Percentiles rank a stretch among this genome's conserved stretches.
Evolutionary conservation across 2,113 vertebrate species (phyloP).

Genomic region (Hypomesus transpacificus): DNA sequence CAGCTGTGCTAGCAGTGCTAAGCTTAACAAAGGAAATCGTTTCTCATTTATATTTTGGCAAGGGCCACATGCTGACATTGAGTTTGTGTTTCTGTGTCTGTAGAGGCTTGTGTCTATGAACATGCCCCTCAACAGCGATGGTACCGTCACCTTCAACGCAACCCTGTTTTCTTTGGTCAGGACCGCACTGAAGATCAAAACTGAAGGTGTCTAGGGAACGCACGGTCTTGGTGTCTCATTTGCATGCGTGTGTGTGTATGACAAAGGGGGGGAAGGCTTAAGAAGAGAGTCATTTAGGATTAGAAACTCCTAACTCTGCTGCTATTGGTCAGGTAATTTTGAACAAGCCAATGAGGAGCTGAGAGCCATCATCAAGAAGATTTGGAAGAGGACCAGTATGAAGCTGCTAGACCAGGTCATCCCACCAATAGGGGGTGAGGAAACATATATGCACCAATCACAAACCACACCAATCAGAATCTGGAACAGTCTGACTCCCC

Average conservation of each 20-base stretch:
- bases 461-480: not conserved
- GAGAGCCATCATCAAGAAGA: conserved; percentile 90
- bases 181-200: conserved; percentile 93
- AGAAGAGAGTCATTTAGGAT: not conserved
- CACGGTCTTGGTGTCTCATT: not conserved
- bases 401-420: conserved; percentile 95
- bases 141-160: conserved; percentile 91
- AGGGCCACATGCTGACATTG: not conserved
- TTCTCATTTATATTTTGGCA: not conserved
- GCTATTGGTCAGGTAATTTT: conserved; percentile 79
- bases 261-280: not conserved
- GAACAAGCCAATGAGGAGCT: conserved; percentile 91
- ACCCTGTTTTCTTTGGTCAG: conserved; percentile 89
- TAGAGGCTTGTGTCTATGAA: conserved; percentile 93
- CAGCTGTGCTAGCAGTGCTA: not conserved
- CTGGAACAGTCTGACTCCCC: too few relatives aligned
- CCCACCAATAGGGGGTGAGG: conserved; percentile 86
- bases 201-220: conserved; percentile 76
- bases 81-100: conserved; percentile 5
- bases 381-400: conserved; percentile 96
- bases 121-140: conserved; percentile 93
- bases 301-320: not conserved
- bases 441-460: too few relatives aligned
- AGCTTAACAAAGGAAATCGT: not conserved
- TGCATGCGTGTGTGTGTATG: not conserved